Conservation (phyloP, 2,113 vertebrate genomes). For the Phrynosoma blainvillii region DNA sequence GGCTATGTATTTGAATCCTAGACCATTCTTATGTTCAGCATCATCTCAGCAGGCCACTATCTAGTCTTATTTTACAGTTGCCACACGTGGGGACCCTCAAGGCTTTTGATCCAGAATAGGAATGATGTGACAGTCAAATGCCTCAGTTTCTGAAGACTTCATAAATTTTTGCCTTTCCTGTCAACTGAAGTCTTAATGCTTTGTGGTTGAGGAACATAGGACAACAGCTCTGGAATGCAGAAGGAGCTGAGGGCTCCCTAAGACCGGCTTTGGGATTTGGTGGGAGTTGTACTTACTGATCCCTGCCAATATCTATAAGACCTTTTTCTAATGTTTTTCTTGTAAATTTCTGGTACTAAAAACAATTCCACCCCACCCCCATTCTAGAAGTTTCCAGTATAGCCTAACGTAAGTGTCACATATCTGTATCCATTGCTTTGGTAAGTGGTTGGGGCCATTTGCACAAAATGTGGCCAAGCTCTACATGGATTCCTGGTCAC, state of each 20-base stretch:
- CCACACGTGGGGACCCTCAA: background rate
- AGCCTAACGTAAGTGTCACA: too few species aligned
- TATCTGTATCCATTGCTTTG: too few species aligned
- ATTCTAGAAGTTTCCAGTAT: too few species aligned
- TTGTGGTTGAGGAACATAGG: background rate
- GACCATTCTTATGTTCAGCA: background rate
- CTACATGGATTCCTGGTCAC: background rate
- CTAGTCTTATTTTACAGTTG: background rate
- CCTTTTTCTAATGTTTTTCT: too few species aligned
- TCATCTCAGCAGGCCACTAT: background rate
- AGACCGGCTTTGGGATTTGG: too few species aligned
- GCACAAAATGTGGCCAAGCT: conserved; percentile 18
- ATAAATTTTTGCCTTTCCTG: background rate
- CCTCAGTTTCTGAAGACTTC: background rate
- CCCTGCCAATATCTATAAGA: too few species aligned
- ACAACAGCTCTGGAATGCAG: background rate
- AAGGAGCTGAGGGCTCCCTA: background rate
- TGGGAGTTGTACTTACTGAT: too few species aligned
- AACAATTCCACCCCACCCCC: too few species aligned
- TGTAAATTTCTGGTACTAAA: too few species aligned
- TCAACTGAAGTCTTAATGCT: background rate
- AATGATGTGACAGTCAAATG: background rate
- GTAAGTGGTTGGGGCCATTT: background rate
- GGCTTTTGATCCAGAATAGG: background rate
- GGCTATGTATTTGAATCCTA: background rate